A percentile compares a stretch with the other conserved stretches of the same genome.
Conservation (phyloP, 2,888 invertebrate genomes). For the Pecten maximus region DNA sequence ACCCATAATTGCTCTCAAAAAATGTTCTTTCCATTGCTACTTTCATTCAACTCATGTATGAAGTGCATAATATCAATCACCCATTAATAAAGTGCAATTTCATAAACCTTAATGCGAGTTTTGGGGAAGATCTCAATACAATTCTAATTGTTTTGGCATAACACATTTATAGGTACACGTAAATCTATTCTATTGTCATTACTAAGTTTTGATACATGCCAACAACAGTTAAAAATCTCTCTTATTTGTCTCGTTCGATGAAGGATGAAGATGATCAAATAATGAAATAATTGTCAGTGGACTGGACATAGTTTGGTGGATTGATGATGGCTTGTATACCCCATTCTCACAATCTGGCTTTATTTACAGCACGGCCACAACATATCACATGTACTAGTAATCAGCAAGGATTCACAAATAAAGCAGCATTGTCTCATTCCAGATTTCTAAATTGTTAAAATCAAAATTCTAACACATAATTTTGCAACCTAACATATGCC, state of each 20-base stretch:
- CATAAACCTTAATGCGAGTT: no score
- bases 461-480: neutral
- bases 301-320: neutral
- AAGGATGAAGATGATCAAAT: neutral
- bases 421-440: neutral
- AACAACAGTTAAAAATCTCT: neutral
- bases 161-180: no score
- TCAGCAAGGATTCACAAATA: neutral
- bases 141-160: no score
- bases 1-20: no score
- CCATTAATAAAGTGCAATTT: no score
- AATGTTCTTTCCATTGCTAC: no score
- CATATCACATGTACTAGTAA: neutral
- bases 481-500: no score
- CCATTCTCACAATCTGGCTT: neutral
- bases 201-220: neutral
- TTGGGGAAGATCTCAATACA: no score
- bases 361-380: neutral
- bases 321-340: neutral
- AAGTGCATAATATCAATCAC: no score
- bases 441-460: neutral
- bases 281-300: neutral
- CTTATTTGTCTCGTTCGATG: neutral
- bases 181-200: no score
- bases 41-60: no score